Percentiles rank a stretch among this genome's conserved stretches.
Conservation (phyloP, 2,888 invertebrate genomes). For the Heliconius aoede region DNA sequence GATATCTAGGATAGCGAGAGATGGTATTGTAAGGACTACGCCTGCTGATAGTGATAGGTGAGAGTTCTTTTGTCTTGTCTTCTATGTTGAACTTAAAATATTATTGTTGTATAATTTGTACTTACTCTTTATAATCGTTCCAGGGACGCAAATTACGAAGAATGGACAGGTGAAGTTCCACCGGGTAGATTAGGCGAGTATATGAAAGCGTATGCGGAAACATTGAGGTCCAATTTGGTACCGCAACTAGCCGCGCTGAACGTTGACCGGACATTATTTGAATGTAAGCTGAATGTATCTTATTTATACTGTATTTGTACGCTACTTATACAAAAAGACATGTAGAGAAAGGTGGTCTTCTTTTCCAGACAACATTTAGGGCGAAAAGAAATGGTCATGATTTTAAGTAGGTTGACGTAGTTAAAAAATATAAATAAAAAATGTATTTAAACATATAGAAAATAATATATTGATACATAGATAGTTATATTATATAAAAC, state of each 20-base stretch:
- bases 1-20: constrained; percentile 91
- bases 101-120: background rate
- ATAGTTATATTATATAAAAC: too few species aligned
- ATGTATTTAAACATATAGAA: too few species aligned
- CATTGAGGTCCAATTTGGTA: constrained; percentile 66
- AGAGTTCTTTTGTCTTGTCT: too few species aligned
- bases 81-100: too few species aligned
- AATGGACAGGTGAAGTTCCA: constrained; percentile 94
- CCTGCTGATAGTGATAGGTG: constrained; percentile 55
- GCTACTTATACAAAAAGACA: too few species aligned
- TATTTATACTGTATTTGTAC: too few species aligned
- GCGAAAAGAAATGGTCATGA: too few species aligned
- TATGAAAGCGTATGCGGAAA: constrained; percentile 91
- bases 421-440: too few species aligned
- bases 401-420: too few species aligned
- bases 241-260: constrained; percentile 70
- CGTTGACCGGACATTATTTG: constrained; percentile 67
- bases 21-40: constrained; percentile 93
- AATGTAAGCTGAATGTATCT: constrained; percentile 48
- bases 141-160: constrained; percentile 87
- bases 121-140: background rate
- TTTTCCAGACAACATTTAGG: too few species aligned
- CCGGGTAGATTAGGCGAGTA: constrained; percentile 92
- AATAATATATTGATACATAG: too few species aligned
- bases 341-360: too few species aligned